A percentile compares a stretch with the other conserved stretches of the same genome.
phyloP scores from a whole-genome alignment of 2,888 invertebrate genomes.

The Prenolepis imparis region DNA sequence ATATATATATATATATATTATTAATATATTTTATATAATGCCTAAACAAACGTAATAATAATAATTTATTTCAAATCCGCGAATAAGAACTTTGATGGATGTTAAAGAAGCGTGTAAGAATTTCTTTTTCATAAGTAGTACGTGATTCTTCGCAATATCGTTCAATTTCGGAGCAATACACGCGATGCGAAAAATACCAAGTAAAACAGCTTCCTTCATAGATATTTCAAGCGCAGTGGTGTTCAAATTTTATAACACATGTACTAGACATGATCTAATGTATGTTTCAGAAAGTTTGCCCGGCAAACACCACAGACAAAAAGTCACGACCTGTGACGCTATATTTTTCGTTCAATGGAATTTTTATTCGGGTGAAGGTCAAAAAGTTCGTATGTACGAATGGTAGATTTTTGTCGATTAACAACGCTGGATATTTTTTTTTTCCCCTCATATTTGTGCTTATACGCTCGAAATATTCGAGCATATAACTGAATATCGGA shows the following conservation, averaged over 20 bases:
- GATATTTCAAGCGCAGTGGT: slow-evolving; percentile 37
- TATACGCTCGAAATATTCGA: slow-evolving; percentile 41
- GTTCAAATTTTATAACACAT: slow-evolving; percentile 41
- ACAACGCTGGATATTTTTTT: slow-evolving; percentile 15
- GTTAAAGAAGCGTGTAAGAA: neutral
- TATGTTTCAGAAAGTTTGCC: slow-evolving; percentile 39
- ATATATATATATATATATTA: neutral
- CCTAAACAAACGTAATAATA: neutral
- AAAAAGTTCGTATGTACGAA: neutral
- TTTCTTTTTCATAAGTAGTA: slow-evolving; percentile 2
- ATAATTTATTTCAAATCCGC: neutral
- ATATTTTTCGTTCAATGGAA: slow-evolving; percentile 47
- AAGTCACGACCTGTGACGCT: slow-evolving; percentile 12
- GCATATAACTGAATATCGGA: slow-evolving; percentile 42
- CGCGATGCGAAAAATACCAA: neutral
- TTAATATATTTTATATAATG: neutral
- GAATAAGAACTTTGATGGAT: neutral
- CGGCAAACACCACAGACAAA: slow-evolving; percentile 3
- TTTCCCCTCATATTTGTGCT: slow-evolving; percentile 33
- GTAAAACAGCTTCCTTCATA: slow-evolving; percentile 1
- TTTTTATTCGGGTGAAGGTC: slow-evolving; percentile 35
- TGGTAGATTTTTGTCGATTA: slow-evolving; percentile 31
- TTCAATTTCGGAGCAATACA: neutral
- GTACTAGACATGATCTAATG: slow-evolving; percentile 23
- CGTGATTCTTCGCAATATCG: neutral